Evolutionary conservation across 2,888 invertebrate species (phyloP), one percentile per base, ranked within the genome.

Genomic region (Cryptus viduatorius): DNA sequence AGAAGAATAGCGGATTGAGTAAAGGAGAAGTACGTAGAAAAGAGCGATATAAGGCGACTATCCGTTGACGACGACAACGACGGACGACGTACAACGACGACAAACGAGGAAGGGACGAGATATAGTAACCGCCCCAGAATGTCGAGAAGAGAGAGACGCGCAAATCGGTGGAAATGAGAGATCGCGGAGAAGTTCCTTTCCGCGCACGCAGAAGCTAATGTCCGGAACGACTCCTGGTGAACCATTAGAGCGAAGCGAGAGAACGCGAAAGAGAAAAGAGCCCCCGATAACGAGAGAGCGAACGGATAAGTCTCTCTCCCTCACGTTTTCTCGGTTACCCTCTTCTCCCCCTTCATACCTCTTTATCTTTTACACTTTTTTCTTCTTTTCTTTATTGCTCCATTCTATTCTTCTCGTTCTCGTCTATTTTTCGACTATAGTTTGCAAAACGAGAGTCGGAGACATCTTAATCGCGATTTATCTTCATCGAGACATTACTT

Each of bases 141-240:
- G 69, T 64, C 53, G 59, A 71, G 69, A 71, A 68, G 75, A 81
- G 73, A 12, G 79, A 79, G 77, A 78, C 73, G 69, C 65, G 65
- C 59, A 73, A 75, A 69, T 31, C 5, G 53, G 44, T 59, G 56
- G 59, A 77, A 69, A 72, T 81, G 81, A 80, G 77, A 82, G 86
- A 82, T 81, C 83, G 82, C 86, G 67, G 82, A 82, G 81, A 85
- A 86, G 84, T 84, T 84, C 77, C 82, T 88, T 84, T 87, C 82
- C 85, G 72, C 78, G 87, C 90, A 88, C 89, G 91, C 91, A 90
- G 91, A 91, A 93, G 92, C 92, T 93, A 93, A 93, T 93, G 93
- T 93, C 91, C 92, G 92, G 90, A 93, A 93, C 92, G 93, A 91
- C 90, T 92, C 90, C 89, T 88, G 84, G 84, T 72, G 89, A 92